Evolutionary conservation across 2,797 vertebrate genomes (phyloP).

Genomic region (Acrocephalus scirpaceus): DNA sequence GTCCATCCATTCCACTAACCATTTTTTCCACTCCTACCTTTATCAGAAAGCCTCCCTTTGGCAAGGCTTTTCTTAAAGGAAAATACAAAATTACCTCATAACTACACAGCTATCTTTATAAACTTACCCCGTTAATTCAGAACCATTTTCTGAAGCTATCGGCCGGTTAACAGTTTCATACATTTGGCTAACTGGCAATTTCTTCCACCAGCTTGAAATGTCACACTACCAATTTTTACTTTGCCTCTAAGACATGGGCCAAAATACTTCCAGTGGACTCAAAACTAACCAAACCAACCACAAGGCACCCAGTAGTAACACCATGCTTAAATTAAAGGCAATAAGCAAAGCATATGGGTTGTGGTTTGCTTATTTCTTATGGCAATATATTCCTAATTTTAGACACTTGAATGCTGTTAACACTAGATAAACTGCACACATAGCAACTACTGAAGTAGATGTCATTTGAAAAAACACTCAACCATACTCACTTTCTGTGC

Average conservation of each 20-base stretch:
- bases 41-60: not conserved
- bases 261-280: not conserved
- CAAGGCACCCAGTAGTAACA: not conserved
- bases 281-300: not conserved
- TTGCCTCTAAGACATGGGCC: not conserved
- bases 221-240: not conserved
- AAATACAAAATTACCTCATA: not conserved
- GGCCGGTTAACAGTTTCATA: not conserved
- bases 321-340: not conserved
- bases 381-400: not conserved
- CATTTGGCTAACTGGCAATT: not conserved
- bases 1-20: not conserved
- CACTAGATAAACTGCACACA: conserved; percentile 7
- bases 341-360: not conserved
- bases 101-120: not conserved
- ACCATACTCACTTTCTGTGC: not conserved
- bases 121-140: not conserved
- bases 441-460: not conserved
- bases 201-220: not conserved
- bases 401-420: not conserved
- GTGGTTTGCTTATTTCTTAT: not conserved
- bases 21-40: not conserved
- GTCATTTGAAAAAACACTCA: not conserved
- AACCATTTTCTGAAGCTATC: not conserved
- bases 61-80: not conserved